Conservation (phyloP, 2,797 vertebrate genomes). For the Simalia tracyae region DNA sequence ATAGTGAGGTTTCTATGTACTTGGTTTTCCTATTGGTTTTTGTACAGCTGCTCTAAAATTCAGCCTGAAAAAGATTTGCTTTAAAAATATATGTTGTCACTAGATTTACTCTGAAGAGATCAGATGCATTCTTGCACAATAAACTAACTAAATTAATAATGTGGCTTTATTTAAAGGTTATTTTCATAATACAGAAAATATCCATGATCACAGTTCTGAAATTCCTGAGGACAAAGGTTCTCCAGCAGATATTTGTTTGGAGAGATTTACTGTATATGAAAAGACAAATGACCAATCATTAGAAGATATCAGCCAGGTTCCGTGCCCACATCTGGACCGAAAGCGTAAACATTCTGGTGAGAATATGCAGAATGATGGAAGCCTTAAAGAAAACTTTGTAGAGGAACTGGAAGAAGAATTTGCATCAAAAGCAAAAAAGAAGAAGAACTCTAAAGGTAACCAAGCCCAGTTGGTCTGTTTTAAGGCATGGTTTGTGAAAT, state of each 20-base stretch:
- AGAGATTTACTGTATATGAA: slow-evolving; percentile 71
- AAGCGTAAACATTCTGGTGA: slow-evolving; percentile 84
- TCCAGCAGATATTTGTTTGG: slow-evolving; percentile 70
- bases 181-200: slow-evolving; percentile 65
- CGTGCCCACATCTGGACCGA: slow-evolving; percentile 74
- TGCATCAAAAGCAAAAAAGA: slow-evolving; percentile 82
- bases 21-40: slow-evolving; percentile 26
- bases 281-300: slow-evolving; percentile 64
- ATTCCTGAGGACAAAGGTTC: slow-evolving; percentile 70
- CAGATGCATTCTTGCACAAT: slow-evolving; percentile 25
- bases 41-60: slow-evolving; percentile 24
- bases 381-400: slow-evolving; percentile 73
- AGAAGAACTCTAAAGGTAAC: slow-evolving; percentile 77
- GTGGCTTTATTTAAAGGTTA: slow-evolving; percentile 65
- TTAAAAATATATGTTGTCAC: not conserved
- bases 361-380: slow-evolving; percentile 74
- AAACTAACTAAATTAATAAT: slow-evolving; percentile 49
- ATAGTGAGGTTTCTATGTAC: not conserved
- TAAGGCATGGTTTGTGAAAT: slow-evolving; percentile 69
- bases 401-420: slow-evolving; percentile 72
- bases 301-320: slow-evolving; percentile 69
- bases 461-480: slow-evolving; percentile 54
- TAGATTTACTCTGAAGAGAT: slow-evolving; percentile 14
- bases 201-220: slow-evolving; percentile 69
- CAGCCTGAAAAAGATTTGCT: not conserved